A percentile compares a stretch with the other conserved stretches of the same genome.
Conservation (phyloP, 2,113 vertebrate species). For the Ailuropoda melanoleuca region DNA sequence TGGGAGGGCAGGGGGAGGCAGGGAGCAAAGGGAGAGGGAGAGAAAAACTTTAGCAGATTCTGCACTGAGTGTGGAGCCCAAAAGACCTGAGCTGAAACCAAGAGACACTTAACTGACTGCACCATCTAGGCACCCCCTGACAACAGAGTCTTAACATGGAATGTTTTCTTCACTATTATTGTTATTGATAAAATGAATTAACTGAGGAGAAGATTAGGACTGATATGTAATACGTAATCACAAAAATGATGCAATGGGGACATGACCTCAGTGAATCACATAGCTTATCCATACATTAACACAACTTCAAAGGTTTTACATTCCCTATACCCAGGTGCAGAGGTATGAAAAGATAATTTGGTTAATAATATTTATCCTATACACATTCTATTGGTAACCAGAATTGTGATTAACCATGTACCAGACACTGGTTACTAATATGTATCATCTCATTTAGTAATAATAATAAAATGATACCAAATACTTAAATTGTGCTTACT, state of each 20-base stretch:
- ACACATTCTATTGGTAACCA: background rate
- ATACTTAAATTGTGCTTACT: constrained; percentile 18
- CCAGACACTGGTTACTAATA: background rate
- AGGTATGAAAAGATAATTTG: background rate
- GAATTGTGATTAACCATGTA: background rate
- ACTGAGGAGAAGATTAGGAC: constrained; percentile 6
- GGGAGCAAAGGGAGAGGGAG: background rate
- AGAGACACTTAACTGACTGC: background rate
- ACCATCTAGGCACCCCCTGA: background rate
- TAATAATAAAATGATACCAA: background rate
- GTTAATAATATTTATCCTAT: constrained; percentile 15
- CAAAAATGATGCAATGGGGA: background rate
- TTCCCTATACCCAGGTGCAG: background rate
- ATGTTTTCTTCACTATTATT: constrained; percentile 22
- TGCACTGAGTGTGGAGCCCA: background rate
- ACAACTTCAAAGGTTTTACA: constrained; percentile 32
- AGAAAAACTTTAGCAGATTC: background rate
- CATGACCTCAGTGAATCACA: constrained; percentile 16
- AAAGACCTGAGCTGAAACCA: background rate
- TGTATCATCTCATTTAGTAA: background rate
- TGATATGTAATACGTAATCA: background rate
- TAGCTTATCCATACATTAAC: constrained; percentile 3
- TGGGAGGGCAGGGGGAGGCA: background rate
- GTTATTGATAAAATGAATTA: constrained; percentile 40
- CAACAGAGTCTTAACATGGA: background rate